phyloP scores from a whole-genome alignment of 2,797 vertebrate genomes.

The Micrastur ruficollis region DNA sequence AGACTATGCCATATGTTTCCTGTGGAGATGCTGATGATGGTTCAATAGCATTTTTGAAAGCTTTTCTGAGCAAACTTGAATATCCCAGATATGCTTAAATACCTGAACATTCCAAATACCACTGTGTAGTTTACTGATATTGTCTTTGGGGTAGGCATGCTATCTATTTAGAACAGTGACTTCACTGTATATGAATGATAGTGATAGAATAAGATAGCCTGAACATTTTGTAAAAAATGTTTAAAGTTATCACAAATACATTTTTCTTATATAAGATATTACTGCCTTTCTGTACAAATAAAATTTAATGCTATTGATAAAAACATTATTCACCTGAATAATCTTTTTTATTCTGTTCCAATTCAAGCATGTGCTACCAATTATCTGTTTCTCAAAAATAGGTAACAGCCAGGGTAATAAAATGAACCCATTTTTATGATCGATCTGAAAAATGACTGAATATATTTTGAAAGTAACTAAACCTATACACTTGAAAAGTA shows the following conservation, averaged over 20 bases:
- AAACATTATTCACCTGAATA: not conserved
- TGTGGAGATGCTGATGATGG: not conserved
- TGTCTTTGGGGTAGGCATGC: not conserved
- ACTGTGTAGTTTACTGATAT: not conserved
- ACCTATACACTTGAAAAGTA: not conserved
- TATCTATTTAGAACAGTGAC: not conserved
- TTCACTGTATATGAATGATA: not conserved
- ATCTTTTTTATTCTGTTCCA: not conserved
- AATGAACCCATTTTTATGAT: not conserved
- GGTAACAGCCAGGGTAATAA: not conserved
- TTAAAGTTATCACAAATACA: not conserved
- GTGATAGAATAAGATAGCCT: accelerated
- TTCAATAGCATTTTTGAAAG: not conserved
- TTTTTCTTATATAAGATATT: not conserved
- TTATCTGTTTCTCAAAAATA: not conserved
- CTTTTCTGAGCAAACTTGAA: not conserved
- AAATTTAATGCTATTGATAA: not conserved
- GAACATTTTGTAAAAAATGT: not conserved
- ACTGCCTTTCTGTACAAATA: not conserved
- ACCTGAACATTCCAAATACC: not conserved
- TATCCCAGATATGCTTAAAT: not conserved
- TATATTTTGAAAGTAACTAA: not conserved
- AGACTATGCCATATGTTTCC: not conserved
- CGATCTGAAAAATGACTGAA: not conserved
- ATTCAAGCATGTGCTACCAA: not conserved